A percentile compares a stretch with the other conserved stretches of the same genome.
These are phyloP conservation scores for Rafetus swinhoei DNA, from an alignment of 2,113 vertebrate genomes.

Conservation along the genomic window DNA sequence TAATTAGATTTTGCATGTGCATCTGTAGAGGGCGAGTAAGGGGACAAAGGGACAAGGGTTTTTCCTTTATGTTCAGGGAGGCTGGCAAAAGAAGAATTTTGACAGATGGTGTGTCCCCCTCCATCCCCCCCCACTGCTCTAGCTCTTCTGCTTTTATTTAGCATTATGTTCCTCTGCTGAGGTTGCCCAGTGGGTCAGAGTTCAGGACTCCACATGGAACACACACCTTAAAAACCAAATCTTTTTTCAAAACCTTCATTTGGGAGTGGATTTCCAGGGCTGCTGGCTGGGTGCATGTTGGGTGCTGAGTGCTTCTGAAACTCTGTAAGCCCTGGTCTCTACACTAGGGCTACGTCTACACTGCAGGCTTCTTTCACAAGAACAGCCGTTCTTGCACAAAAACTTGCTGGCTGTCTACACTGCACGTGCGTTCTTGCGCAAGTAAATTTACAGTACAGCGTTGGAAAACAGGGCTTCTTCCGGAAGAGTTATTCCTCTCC, in stretches of 20 bases:
- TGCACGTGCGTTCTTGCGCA: too few relatives aligned
- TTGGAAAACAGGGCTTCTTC: too few relatives aligned
- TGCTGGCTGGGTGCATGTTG: background rate
- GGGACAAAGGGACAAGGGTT: conserved; percentile 55
- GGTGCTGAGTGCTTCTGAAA: background rate
- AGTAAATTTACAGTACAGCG: too few relatives aligned
- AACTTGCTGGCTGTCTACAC: too few relatives aligned
- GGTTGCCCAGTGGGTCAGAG: background rate
- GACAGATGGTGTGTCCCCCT: fast-evolving
- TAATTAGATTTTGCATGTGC: conserved; percentile 69
- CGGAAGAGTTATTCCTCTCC: too few relatives aligned
- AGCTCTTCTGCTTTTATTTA: background rate
- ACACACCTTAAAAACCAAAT: background rate
- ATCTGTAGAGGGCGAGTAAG: conserved; percentile 54
- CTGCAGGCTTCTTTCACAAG: too few relatives aligned
- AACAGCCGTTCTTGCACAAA: too few relatives aligned
- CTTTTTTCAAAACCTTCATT: background rate
- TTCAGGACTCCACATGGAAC: background rate
- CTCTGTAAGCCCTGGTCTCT: background rate
- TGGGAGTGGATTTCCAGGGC: fast-evolving
- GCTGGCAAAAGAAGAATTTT: conserved; percentile 12
- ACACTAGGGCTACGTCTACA: too few relatives aligned
- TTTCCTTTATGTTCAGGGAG: background rate
- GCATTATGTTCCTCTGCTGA: background rate
- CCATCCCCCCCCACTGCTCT: fast-evolving